These are phyloP conservation scores for Melanostigma gelatinosum DNA, from an alignment of 2,113 vertebrate species.

Conservation along the genomic window DNA sequence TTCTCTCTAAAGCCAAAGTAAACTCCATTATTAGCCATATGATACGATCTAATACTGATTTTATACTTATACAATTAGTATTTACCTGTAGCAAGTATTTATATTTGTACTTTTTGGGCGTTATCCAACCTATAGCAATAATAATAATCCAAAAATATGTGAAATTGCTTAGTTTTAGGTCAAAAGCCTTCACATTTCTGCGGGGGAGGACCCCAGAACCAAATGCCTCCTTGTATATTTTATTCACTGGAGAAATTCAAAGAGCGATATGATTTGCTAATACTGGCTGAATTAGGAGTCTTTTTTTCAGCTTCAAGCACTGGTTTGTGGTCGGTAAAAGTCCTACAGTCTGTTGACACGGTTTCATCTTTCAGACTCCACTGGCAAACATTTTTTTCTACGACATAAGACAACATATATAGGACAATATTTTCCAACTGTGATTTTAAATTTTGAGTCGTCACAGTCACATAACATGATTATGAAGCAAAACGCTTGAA, in stretches of 20 bases:
- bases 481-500: conserved; percentile 12
- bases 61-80: background rate
- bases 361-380: background rate
- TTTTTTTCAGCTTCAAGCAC: background rate
- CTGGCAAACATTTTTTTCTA: background rate
- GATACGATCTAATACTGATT: background rate
- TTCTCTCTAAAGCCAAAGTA: background rate
- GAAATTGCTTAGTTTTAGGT: background rate
- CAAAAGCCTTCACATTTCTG: background rate
- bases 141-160: background rate
- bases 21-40: background rate
- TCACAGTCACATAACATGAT: conserved; percentile 22
- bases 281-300: no score
- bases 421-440: background rate
- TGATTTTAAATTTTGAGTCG: background rate
- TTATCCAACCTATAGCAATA: background rate
- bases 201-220: background rate
- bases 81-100: background rate
- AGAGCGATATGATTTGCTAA: no score
- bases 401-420: background rate
- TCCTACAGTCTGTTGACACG: background rate
- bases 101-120: background rate
- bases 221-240: no score
- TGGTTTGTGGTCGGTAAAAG: background rate
- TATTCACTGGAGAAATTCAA: no score